These are phyloP conservation scores for Cossypha dichroa DNA, from an alignment of 2,797 vertebrate species.

Conservation along the genomic window DNA sequence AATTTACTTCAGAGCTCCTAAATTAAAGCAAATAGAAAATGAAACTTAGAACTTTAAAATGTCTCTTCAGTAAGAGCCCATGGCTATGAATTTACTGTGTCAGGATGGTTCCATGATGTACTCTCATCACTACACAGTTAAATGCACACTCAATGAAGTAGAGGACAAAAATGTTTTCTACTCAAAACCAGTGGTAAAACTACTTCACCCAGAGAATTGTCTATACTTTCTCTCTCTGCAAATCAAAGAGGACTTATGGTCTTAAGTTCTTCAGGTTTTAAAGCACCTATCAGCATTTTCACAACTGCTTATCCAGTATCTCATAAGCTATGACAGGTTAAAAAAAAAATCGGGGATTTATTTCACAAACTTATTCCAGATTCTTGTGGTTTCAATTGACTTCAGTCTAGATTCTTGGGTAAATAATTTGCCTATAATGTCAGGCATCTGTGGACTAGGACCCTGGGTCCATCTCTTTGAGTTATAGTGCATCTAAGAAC, in stretches of 20 bases:
- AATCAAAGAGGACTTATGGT: background rate
- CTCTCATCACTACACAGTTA: background rate
- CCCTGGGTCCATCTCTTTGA: background rate
- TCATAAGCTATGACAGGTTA: background rate
- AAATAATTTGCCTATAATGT: background rate
- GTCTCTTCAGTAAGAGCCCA: background rate
- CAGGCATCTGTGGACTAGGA: background rate
- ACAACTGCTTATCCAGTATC: rapidly evolving
- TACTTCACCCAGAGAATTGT: background rate
- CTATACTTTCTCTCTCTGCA: background rate
- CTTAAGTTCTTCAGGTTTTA: background rate
- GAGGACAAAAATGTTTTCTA: background rate
- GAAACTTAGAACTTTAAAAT: background rate
- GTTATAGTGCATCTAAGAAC: no score
- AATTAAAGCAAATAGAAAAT: background rate
- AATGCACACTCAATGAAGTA: background rate
- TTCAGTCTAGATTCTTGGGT: background rate
- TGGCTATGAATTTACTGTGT: background rate
- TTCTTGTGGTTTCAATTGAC: background rate
- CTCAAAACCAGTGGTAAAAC: background rate
- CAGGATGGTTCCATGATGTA: background rate
- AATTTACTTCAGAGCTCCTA: background rate
- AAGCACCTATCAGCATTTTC: background rate
- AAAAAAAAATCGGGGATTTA: background rate
- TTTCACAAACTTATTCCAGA: background rate